phyloP scores from a whole-genome alignment of 2,113 vertebrate genomes.

The Mohoua ochrocephala region DNA sequence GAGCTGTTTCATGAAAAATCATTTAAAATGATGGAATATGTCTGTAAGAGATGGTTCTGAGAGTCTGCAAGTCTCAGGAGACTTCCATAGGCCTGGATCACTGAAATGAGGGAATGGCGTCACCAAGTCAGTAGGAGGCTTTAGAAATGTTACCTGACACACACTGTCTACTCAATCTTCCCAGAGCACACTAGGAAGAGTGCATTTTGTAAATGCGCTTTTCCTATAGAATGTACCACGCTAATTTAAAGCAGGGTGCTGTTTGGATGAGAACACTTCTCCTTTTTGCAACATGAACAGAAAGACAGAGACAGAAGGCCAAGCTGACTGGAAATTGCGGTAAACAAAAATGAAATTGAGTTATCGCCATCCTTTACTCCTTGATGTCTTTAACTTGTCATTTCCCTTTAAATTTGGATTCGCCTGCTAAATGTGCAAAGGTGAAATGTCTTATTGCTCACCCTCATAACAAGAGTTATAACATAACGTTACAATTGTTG shows the following conservation, averaged over 20 bases:
- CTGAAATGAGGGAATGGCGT: not conserved
- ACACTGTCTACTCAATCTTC: not conserved
- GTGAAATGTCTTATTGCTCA: not conserved
- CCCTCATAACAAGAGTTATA: no score
- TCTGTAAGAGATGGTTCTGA: not conserved
- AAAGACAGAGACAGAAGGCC: not conserved
- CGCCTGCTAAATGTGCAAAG: not conserved
- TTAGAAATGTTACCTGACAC: not conserved
- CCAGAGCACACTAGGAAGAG: not conserved
- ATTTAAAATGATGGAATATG: not conserved
- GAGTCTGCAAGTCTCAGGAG: not conserved
- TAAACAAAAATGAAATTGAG: not conserved
- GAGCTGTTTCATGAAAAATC: not conserved
- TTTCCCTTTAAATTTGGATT: not conserved
- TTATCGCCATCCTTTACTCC: not conserved
- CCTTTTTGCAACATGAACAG: not conserved
- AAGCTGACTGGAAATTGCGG: not conserved
- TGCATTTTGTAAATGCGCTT: not conserved
- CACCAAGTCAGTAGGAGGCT: not conserved
- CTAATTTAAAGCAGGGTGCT: not conserved
- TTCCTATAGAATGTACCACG: not conserved
- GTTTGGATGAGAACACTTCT: not conserved
- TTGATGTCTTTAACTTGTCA: not conserved
- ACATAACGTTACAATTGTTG: not conserved
- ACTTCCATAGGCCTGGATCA: not conserved